Evolutionary conservation across 2,888 invertebrate species (phyloP).

Genomic region (Platycheirus rosarum): DNA sequence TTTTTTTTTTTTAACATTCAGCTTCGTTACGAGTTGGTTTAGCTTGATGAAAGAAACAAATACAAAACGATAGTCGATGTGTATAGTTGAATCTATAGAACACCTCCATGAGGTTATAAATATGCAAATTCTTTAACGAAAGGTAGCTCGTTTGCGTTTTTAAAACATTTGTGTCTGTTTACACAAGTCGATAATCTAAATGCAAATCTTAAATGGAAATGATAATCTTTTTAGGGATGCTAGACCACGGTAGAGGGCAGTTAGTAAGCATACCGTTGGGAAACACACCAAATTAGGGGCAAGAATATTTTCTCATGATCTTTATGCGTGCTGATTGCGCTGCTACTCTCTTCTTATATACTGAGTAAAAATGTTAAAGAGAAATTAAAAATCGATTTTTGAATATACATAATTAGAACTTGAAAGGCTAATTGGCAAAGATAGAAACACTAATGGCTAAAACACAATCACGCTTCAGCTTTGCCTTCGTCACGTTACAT

Average conservation of each 20-base stretch:
- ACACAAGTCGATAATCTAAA: slow-evolving; percentile 42
- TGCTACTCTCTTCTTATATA: slow-evolving; percentile 17
- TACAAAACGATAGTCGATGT: not conserved
- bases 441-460: too few relatives aligned
- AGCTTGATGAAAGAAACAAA: not conserved
- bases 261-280: not conserved
- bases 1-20: slow-evolving; percentile 5
- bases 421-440: too few relatives aligned
- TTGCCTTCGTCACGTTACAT: too few relatives aligned
- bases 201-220: slow-evolving; percentile 44
- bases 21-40: slow-evolving; percentile 15
- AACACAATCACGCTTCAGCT: too few relatives aligned
- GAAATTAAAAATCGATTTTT: not conserved
- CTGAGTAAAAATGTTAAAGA: not conserved
- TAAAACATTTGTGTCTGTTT: slow-evolving; percentile 30
- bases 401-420: too few relatives aligned
- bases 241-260: slow-evolving; percentile 10
- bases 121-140: slow-evolving; percentile 42
- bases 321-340: slow-evolving; percentile 21
- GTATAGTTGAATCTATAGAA: not conserved
- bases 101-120: slow-evolving; percentile 2
- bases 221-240: slow-evolving; percentile 30
- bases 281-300: slow-evolving; percentile 29
- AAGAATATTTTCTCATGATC: slow-evolving; percentile 21
- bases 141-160: not conserved